Evolutionary conservation across 1,140 invertebrate species (phyloP), one percentile per base, ranked within the genome.

Genomic region (Dysdera silvatica): DNA sequence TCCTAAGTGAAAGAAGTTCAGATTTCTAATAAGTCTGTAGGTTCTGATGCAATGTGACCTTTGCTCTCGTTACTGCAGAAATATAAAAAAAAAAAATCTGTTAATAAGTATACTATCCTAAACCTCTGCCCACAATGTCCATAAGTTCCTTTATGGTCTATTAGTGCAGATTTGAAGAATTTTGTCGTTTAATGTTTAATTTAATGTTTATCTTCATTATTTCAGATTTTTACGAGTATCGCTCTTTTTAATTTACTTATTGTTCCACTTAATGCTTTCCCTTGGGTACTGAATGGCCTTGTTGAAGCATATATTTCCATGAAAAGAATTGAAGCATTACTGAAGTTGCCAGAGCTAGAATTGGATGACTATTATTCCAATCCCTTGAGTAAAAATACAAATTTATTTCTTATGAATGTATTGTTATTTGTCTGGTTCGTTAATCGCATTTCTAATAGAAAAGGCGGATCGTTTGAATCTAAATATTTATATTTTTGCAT

Each of bases 201-300:
- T n/a, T n/a, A n/a, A n/a, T n/a, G n/a, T n/a, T 29, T 29, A n/a
- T 41, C 43, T 8, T 69, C 74, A 47, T 26, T 24, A 28, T 63
- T 56, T 28, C 65, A 85, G 81, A 83, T 92, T 0, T 99, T 98
- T 72, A 98, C 95, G 3, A 89, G 86, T 69, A 84, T 99, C 62
- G 91, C 96, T 0, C 76, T 99, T 48, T 85, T 99, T 33, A 92
- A 95, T 72, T 96, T 99, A 88, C 78, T 99, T 26, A 97, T 98
- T 66, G 83, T 84, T 40, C 96, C 96, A 2, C 77, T 99, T 41
- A 99, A 99, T 80, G 88, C 92, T 0, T 95, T 98, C 76, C 96
- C 96, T 2, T 99, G 95, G 95, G 95, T 98, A 4, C 76, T 99
- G 1, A 98, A 97, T 79, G 95, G 95, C 0, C 76, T 98, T 2